phyloP scores from a whole-genome alignment of 1,140 invertebrate species.

The Pteromalus puparum region DNA sequence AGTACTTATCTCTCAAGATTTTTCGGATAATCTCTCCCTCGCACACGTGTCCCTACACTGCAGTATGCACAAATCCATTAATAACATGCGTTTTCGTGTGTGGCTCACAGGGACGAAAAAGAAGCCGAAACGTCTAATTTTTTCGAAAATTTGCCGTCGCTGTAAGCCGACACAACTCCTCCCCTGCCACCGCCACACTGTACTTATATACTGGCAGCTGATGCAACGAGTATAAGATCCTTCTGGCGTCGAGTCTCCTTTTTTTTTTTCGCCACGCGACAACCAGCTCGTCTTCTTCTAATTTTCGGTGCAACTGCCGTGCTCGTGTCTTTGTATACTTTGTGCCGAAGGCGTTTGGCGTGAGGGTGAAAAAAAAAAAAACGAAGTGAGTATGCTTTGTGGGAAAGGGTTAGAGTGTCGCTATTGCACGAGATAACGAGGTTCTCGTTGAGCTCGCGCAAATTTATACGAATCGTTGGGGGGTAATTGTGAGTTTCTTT shows the following conservation, averaged over 20 bases:
- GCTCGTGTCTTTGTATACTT: neutral
- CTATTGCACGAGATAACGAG: neutral
- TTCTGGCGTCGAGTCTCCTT: neutral
- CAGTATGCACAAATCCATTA: slow-evolving; percentile 31
- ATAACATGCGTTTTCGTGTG: slow-evolving; percentile 12
- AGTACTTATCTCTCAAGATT: neutral
- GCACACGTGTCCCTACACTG: slow-evolving; percentile 4
- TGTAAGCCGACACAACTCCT: slow-evolving; percentile 23
- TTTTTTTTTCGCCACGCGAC: slow-evolving; percentile 15
- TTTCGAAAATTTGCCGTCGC: slow-evolving; percentile 39
- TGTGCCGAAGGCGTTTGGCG: neutral
- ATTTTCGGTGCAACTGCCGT: neutral
- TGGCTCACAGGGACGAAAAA: neutral
- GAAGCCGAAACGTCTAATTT: slow-evolving; percentile 37
- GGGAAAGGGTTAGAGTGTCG: slow-evolving; percentile 3
- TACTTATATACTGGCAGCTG: slow-evolving; percentile 33
- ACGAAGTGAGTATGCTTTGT: neutral
- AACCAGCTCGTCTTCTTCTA: neutral
- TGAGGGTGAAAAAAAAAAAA: neutral
- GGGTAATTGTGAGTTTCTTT: slow-evolving; percentile 18
- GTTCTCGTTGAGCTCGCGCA: neutral
- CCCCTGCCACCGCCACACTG: neutral
- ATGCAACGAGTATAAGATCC: slow-evolving; percentile 37
- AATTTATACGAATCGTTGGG: neutral
- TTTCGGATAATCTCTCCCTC: neutral